Evolutionary conservation across 2,888 invertebrate species (phyloP), one percentile per base, ranked within the genome.

Genomic region (Allygus modestus): DNA sequence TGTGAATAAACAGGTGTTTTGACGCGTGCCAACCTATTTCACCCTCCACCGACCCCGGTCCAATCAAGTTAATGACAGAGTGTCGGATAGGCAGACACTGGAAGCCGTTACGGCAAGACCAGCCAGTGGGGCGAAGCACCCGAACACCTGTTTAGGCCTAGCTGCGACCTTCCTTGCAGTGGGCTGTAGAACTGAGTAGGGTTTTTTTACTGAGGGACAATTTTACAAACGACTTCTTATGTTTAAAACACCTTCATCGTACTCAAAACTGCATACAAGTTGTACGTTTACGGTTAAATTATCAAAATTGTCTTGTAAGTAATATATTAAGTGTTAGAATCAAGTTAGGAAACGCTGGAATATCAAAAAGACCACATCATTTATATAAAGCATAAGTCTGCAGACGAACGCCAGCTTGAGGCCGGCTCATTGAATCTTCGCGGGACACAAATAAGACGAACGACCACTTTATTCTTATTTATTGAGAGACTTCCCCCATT

Each of bases 381-480:
- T n/a, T 23, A n/a, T 54, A 23, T 23, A 23, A 54, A 54, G 23
- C 54, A 54, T 54, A 54, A 54, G 54, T 54, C 54, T 1, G 20
- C 7, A 4, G 54, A 54, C 2, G 20, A 23, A 54, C 20, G 15
- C 46, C 20, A 23, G 54, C 54, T 54, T n/a, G 23, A 15, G 1
- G 23, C 9, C 23, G 58, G 65, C 12, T 65, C 65, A 65, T 65
- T 65, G 65, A 31, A 15, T 65, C 17, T 28, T 77, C 23, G 51
- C 41, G 37, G 77, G 23, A 28, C 46, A 77, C 77, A 77, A 77
- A 77, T 77, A 46, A 77, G 46, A 17, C 28, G 4, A 77, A 77
- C 77, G 77, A 28, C 77, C 77, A 28, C 26, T 77, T 77, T 17
- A 5, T 23, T 46, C 77, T 77, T 51, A 77, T 77, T 51, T 51